Conservation (phyloP, 92 coral and sea anemone species). For the Paragorgia papillata region DNA sequence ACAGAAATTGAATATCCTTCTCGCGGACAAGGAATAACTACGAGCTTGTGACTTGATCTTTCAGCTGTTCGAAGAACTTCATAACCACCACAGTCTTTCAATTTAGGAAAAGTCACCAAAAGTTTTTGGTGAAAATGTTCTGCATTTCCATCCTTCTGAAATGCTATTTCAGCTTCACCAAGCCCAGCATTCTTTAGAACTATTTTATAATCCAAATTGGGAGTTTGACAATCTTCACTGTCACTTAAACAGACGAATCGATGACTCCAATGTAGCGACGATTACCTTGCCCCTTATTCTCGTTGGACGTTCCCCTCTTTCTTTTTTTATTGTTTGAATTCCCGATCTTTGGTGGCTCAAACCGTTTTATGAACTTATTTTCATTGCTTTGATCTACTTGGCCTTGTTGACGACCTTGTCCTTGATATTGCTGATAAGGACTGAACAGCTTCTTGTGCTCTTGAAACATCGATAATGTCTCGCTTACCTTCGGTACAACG, state of each 20-base stretch:
- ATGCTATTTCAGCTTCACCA: constrained; percentile 44
- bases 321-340: too few relatives aligned
- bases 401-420: too few relatives aligned
- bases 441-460: too few relatives aligned
- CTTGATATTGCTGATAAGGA: too few relatives aligned
- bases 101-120: constrained; percentile 30
- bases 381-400: too few relatives aligned
- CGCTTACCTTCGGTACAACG: too few relatives aligned
- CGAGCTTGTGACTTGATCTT: constrained; percentile 49
- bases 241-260: not conserved
- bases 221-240: not conserved
- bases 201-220: not conserved
- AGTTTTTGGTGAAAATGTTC: constrained; percentile 51
- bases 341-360: too few relatives aligned
- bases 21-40: constrained; percentile 48
- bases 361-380: too few relatives aligned
- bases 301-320: too few relatives aligned
- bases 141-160: constrained; percentile 52
- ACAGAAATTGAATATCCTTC: constrained; percentile 42
- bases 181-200: constrained; percentile 42
- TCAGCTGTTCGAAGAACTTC: constrained; percentile 49
- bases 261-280: not conserved
- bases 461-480: too few relatives aligned
- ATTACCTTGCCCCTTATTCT: too few relatives aligned
- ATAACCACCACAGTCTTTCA: constrained; percentile 52